These are phyloP conservation scores for Buathra laborator DNA, from an alignment of 2,888 invertebrate species.

Conservation along the genomic window DNA sequence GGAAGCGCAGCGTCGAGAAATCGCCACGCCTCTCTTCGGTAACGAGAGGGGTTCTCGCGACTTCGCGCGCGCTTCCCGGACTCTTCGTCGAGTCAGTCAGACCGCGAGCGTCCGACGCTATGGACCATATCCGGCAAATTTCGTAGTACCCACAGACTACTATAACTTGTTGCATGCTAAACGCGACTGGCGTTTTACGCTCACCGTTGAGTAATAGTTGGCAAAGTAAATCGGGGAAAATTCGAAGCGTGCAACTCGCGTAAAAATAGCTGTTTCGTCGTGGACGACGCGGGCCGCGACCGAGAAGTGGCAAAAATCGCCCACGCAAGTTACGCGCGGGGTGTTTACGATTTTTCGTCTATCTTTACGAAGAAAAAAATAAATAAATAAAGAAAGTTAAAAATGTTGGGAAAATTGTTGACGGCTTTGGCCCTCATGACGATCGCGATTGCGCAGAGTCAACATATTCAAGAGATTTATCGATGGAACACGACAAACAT, in stretches of 20 bases:
- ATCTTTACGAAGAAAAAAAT: slow-evolving; percentile 67
- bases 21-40: slow-evolving; percentile 15
- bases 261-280: slow-evolving; percentile 53
- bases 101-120: slow-evolving; percentile 78
- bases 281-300: background rate
- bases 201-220: slow-evolving; percentile 63
- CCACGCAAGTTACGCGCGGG: background rate
- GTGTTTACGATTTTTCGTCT: background rate
- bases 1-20: slow-evolving; percentile 15
- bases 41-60: slow-evolving; percentile 28
- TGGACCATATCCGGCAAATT: slow-evolving; percentile 68
- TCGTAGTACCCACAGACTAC: slow-evolving; percentile 38
- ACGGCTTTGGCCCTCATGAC: slow-evolving; percentile 63
- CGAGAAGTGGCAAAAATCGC: background rate
- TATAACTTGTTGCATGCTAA: slow-evolving; percentile 40
- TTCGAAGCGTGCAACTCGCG: slow-evolving; percentile 43
- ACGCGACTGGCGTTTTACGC: slow-evolving; percentile 21
- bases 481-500: slow-evolving; percentile 91
- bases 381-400: slow-evolving; percentile 17
- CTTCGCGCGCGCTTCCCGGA: slow-evolving; percentile 67
- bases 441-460: slow-evolving; percentile 71
- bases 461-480: slow-evolving; percentile 89
- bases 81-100: slow-evolving; percentile 80
- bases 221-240: slow-evolving; percentile 49
- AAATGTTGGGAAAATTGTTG: slow-evolving; percentile 64